phyloP scores from a whole-genome alignment of 2,888 invertebrate genomes.

The Thysanoteuthis rhombus region DNA sequence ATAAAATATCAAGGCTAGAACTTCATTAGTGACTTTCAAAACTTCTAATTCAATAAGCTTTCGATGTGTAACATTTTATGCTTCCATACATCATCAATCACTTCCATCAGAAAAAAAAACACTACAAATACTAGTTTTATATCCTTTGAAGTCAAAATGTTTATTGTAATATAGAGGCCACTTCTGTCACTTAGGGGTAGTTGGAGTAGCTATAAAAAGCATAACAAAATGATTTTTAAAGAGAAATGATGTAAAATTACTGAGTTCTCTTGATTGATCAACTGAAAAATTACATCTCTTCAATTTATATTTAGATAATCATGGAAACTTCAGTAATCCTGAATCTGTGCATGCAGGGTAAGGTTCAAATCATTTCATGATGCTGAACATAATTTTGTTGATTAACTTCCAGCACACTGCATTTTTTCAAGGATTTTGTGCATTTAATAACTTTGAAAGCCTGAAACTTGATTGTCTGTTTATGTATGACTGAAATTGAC shows the following conservation, averaged over 20 bases:
- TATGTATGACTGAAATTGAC: too few species aligned
- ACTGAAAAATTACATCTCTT: neutral
- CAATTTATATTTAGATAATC: neutral
- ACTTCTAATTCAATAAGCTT: too few species aligned
- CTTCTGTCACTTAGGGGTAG: neutral
- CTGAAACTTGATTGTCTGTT: too few species aligned
- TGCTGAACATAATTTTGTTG: too few species aligned
- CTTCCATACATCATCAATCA: neutral
- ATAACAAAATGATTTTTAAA: neutral
- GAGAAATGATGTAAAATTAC: neutral
- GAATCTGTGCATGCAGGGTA: too few species aligned
- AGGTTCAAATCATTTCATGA: too few species aligned
- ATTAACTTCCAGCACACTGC: too few species aligned
- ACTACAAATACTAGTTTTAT: neutral
- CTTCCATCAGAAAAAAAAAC: neutral
- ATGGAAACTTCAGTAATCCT: too few species aligned
- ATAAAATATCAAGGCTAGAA: neutral
- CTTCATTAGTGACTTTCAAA: neutral
- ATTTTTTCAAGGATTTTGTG: too few species aligned
- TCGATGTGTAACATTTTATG: neutral
- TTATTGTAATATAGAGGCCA: neutral
- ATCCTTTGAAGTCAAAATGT: neutral
- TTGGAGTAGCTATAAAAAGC: neutral
- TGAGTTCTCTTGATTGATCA: neutral
- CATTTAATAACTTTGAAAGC: too few species aligned